These are phyloP conservation scores for Chloroceryle aenea DNA, from an alignment of 2,113 vertebrate genomes.

Conservation along the genomic window DNA sequence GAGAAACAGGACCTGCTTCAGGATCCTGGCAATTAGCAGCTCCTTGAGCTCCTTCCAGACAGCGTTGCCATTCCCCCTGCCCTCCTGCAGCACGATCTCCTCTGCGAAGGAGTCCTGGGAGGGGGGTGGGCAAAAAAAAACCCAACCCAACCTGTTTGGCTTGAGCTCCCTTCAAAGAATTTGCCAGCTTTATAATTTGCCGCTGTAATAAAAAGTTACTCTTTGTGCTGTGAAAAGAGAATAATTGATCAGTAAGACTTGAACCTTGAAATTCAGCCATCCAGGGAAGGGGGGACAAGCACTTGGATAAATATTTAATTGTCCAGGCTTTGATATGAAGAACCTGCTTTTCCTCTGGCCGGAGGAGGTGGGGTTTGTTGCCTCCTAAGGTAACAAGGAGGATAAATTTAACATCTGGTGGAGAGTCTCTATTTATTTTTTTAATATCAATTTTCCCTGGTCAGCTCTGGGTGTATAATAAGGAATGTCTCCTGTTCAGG, in stretches of 20 bases:
- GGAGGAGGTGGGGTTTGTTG: not conserved
- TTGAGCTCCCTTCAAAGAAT: slow-evolving; percentile 62
- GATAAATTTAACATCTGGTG: not conserved
- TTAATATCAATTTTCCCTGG: not conserved
- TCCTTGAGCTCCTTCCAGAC: not conserved
- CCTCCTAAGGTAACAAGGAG: slow-evolving; percentile 10
- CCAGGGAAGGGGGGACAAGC: slow-evolving; percentile 31
- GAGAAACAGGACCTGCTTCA: slow-evolving; percentile 30
- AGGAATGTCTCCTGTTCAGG: not conserved
- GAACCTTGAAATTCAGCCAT: slow-evolving; percentile 21
- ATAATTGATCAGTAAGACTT: slow-evolving; percentile 75
- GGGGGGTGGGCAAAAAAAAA: not conserved
- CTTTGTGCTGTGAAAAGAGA: slow-evolving; percentile 70
- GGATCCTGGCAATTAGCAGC: slow-evolving; percentile 44
- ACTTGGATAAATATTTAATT: slow-evolving; percentile 69
- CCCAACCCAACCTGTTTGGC: not conserved
- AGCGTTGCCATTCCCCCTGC: not conserved
- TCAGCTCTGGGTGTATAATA: not conserved
- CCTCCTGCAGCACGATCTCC: not conserved
- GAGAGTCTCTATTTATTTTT: not conserved
- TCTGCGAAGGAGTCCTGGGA: fast-evolving
- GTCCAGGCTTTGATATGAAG: slow-evolving; percentile 49
- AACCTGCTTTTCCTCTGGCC: not conserved
- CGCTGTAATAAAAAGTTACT: slow-evolving; percentile 51
- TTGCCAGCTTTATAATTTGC: slow-evolving; percentile 47